These are phyloP conservation scores for Aegithalos caudatus DNA, from an alignment of 2,113 vertebrate genomes.

Conservation along the genomic window DNA sequence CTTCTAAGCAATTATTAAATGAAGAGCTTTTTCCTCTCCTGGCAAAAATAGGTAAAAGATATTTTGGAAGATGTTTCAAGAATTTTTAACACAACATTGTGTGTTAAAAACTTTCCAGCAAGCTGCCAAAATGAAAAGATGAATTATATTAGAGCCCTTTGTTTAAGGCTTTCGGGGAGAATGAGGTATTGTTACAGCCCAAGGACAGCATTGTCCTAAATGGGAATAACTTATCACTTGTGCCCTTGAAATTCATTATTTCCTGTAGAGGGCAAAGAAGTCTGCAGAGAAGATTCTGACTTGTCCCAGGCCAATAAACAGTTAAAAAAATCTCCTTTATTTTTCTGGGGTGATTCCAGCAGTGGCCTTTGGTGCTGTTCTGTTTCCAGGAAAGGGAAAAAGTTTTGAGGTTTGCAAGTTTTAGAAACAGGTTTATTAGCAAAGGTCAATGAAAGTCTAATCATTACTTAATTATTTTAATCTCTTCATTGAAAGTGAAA, in stretches of 20 bases:
- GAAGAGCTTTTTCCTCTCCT: background rate
- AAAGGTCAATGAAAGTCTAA: constrained; percentile 45
- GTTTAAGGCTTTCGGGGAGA: background rate
- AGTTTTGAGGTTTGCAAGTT: background rate
- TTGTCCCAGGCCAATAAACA: background rate
- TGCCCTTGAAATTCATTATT: background rate
- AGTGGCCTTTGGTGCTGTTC: background rate
- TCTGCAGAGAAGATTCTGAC: background rate
- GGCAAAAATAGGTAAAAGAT: background rate
- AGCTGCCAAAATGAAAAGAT: background rate
- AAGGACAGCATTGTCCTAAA: background rate
- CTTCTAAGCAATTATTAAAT: background rate
- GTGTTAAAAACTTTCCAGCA: background rate
- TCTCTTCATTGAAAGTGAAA: constrained; percentile 56
- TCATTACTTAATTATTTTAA: constrained; percentile 59
- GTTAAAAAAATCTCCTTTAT: background rate
- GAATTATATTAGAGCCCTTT: background rate
- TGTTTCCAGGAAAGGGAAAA: background rate
- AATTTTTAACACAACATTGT: background rate
- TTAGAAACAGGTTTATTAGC: constrained; percentile 7
- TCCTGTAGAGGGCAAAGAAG: background rate
- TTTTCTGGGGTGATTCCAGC: background rate
- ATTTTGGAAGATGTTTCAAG: background rate
- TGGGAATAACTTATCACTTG: background rate
- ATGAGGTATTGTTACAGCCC: background rate